Percentiles rank a stretch among this genome's conserved stretches.
Conservation (phyloP, 2,888 invertebrate genomes). For the Sarcophaga variegata region DNA sequence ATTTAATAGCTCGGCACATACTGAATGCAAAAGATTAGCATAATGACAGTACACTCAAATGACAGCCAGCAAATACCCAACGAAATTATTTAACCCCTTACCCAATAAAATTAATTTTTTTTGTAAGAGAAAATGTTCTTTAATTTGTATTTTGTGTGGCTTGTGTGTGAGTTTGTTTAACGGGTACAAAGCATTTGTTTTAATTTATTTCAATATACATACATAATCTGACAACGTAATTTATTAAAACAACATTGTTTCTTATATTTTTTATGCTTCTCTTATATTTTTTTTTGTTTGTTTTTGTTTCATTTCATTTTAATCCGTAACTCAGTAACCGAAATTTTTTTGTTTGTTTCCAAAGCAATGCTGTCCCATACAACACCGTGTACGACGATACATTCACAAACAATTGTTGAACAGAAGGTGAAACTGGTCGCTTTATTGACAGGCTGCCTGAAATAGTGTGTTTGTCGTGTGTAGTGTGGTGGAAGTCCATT, state of each 20-base stretch:
- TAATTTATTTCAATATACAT: slow-evolving; percentile 8
- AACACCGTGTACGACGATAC: too few species aligned
- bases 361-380: too few species aligned
- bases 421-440: slow-evolving; percentile 1
- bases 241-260: slow-evolving; percentile 64
- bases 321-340: slow-evolving; percentile 53
- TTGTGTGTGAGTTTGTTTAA: neutral
- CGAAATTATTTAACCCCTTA: too few species aligned
- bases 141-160: neutral
- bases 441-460: slow-evolving; percentile 29
- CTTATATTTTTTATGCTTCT: slow-evolving; percentile 27
- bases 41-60: too few species aligned
- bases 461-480: neutral
- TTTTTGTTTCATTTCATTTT: slow-evolving; percentile 28
- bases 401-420: too few species aligned
- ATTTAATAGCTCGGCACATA: too few species aligned
- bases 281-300: slow-evolving; percentile 19
- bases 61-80: too few species aligned
- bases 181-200: slow-evolving; percentile 40
- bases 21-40: too few species aligned
- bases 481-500: slow-evolving; percentile 5
- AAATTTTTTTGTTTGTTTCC: neutral
- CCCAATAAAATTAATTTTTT: neutral
- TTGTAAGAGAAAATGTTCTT: neutral
- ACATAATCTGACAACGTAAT: slow-evolving; percentile 67